phyloP scores from a whole-genome alignment of 1,140 invertebrate species.

The Oedothorax gibbosus region DNA sequence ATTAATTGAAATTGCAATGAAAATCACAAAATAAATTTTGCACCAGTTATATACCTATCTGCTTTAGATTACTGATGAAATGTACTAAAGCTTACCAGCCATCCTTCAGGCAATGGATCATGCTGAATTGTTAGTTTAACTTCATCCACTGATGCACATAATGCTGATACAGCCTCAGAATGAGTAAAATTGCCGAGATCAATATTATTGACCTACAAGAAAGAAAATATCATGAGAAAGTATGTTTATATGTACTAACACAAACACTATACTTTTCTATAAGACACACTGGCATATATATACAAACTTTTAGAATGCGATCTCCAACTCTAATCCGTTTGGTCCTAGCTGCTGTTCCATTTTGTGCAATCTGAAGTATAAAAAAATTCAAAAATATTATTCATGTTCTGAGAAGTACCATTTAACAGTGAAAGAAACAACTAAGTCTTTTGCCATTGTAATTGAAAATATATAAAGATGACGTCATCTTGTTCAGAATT shows the following conservation, averaged over 20 bases:
- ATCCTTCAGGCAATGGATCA: constrained; percentile 92
- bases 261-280: too few species aligned
- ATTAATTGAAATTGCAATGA: neutral
- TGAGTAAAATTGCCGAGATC: constrained; percentile 90
- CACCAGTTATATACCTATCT: too few species aligned
- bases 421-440: neutral
- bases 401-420: neutral
- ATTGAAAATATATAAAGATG: neutral
- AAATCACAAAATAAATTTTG: neutral
- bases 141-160: constrained; percentile 85
- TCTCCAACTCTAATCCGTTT: constrained; percentile 95
- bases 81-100: constrained; percentile 80
- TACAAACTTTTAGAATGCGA: constrained; percentile 89
- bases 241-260: constrained; percentile 70
- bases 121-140: constrained; percentile 91
- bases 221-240: neutral
- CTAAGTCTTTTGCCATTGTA: neutral
- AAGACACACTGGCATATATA: constrained; percentile 74
- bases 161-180: constrained; percentile 91
- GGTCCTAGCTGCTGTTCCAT: constrained; percentile 90
- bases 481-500: too few species aligned
- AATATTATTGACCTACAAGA: constrained; percentile 79
- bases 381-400: too few species aligned
- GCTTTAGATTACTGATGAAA: neutral
- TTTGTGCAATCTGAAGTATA: constrained; percentile 83